Base-by-base conservation (phyloP, 2,113 vertebrate genomes). In the Mobula hypostoma region DNA sequence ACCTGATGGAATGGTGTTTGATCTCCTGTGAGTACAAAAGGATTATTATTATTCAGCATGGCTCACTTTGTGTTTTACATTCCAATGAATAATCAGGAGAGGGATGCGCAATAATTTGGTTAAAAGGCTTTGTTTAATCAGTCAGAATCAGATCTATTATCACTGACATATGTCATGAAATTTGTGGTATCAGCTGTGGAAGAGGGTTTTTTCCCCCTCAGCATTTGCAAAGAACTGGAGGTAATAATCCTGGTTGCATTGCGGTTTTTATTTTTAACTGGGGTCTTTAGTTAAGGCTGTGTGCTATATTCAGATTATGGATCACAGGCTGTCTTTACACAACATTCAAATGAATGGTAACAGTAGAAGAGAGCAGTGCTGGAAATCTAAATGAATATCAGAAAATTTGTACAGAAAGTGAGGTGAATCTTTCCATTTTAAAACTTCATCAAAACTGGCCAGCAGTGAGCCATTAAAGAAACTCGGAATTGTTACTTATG, bases 1-100 rank as follows among this genome's bases (percentile, higher is more conserved):
- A 0, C 96, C 96, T 0, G 98, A 99, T 82, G 99, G 99, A 1
- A 96, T 98, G 1, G 97, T 99, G 94, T 99, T 99, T 95, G 99
- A 99, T 95, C 96, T 99, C 78, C 96, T 99, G 99, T 98, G 94
- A 98, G 98, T 98, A 95, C 68, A 56, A 48, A 76, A 29, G 21
- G 93, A 56, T 94, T 95, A 40, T 90, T 94, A 6, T 63, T 66
- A 90, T n/a, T 36, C n/a, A n/a, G 83, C 27, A 63, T 14, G 61
- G 56, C 4, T 32, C 27, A 15, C n/a, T 8, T 1, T n/a, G n/a
- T 68, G 32, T 14, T 5, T 90, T 68, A 63, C 85, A 68, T 66
- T 32, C 61, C 85, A 32, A 0, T 7, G 21, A 24, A 74, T 1
- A 17, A 15, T 90, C 61, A 90, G 58, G 29, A 32, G 2, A 36